Evolutionary conservation across 2,797 vertebrate genomes (phyloP), one percentile per base, ranked within the genome.

Genomic region (Pogonophryne albipinna): DNA sequence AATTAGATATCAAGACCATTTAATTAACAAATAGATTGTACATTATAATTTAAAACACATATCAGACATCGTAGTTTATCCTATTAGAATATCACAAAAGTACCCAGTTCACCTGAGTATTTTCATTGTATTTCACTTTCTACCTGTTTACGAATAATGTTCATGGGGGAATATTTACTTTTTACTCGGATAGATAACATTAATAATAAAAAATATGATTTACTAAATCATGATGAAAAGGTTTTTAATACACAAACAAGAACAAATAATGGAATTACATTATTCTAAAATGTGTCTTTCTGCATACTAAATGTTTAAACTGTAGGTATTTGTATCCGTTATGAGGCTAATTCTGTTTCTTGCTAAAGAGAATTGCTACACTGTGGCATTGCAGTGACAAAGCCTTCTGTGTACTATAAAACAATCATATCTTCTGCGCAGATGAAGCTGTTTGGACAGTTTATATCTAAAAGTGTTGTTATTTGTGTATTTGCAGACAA

Each of bases 401-500:
- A 15, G 20, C 9, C 9, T 4, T 15, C 20, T 41, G 47, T 53
- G 5, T 52, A 6, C 17, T 11, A 42, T 17, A 42, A 4, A 38
- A 23, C 12, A 20, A 1, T n/a, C 27, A 11, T 20, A 20, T 19
- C 14, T 34, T 23, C 42, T 31, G 47, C 41, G 46, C 7, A 34
- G 55, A 17, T 20, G 31, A 47, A 41, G 55, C n/a, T 45, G n/a
- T 52, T 52, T 15, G 31, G 20, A 52, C 2, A 52, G 11, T 52
- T 52, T 52, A 52, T 51, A 51, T 51, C 2, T 20, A 52, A 52
- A 31, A 47, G 23, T 63, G 11, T 63, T 10, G 10, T 51, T 38
- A 14, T 42, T 10, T 17, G 7, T 80, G 14, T 71, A 16, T 74
- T 45, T 87, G 14, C 41, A 95, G 95, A 73, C 61, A 74, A 1